These are phyloP conservation scores for Drosophila pachea DNA, from an alignment of 1,140 invertebrate species.

Conservation along the genomic window DNA sequence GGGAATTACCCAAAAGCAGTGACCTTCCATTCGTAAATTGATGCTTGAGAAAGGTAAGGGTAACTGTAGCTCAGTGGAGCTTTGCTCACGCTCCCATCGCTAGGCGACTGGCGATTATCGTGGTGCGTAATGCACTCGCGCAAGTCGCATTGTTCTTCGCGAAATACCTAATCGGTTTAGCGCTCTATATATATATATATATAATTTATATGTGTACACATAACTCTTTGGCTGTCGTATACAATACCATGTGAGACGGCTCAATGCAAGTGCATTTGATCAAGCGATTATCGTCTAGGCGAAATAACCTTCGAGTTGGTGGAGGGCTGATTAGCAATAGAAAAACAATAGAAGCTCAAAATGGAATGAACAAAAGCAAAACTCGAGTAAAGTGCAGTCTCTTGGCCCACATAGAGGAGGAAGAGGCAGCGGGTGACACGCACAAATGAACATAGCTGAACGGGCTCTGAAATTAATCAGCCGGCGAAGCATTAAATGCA, in stretches of 20 bases:
- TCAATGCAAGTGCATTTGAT: not conserved
- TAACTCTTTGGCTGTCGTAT: not conserved
- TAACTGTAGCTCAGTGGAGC: not conserved
- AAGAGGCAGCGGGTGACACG: slow-evolving; percentile 42
- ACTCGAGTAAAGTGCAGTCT: not conserved
- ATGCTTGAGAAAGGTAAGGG: too few species aligned
- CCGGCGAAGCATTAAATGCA: slow-evolving; percentile 41
- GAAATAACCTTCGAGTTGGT: slow-evolving; percentile 13
- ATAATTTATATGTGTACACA: not conserved
- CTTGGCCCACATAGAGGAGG: not conserved
- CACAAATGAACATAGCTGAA: slow-evolving; percentile 48
- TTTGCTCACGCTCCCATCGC: slow-evolving; percentile 28
- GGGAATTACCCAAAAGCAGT: too few species aligned
- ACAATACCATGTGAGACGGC: too few species aligned
- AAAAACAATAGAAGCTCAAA: slow-evolving; percentile 24
- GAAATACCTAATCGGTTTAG: slow-evolving; percentile 43
- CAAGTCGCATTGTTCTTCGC: not conserved
- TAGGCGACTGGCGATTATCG: not conserved
- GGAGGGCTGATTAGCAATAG: slow-evolving; percentile 42
- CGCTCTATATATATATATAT: slow-evolving; percentile 1
- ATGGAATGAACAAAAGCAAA: not conserved
- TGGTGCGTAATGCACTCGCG: slow-evolving; percentile 4
- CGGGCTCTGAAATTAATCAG: slow-evolving; percentile 39
- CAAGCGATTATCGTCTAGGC: slow-evolving; percentile 39
- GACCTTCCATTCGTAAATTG: not conserved